phyloP scores from a whole-genome alignment of 2,797 vertebrate genomes.

The Mormyrus hasselquistii region DNA sequence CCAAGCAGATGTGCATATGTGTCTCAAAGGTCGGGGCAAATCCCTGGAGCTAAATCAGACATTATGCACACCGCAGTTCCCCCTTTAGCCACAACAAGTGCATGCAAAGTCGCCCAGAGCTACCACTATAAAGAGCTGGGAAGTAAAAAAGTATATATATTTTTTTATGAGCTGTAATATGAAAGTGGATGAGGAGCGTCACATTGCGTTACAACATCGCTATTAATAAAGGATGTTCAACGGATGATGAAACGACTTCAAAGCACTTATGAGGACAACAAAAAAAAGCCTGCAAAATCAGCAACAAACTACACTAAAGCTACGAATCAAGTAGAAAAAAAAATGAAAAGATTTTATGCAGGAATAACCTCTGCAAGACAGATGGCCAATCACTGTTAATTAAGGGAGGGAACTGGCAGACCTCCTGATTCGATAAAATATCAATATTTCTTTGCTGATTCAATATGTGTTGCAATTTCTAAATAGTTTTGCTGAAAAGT shows the following conservation, averaged over 20 bases:
- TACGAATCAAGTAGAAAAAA: background rate
- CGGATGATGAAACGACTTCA: slow-evolving; percentile 1
- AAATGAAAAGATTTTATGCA: background rate
- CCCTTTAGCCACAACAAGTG: background rate
- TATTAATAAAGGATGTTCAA: slow-evolving; percentile 7
- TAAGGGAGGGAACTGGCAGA: too few relatives aligned
- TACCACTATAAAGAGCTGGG: background rate
- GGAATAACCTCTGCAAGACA: background rate
- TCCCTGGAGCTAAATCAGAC: background rate
- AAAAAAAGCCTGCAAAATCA: background rate
- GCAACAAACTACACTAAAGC: background rate
- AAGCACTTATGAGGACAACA: background rate
- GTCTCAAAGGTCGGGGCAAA: background rate
- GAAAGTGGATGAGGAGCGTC: background rate
- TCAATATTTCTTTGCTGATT: too few relatives aligned
- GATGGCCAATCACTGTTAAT: background rate
- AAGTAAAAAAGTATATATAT: background rate
- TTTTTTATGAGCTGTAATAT: background rate
- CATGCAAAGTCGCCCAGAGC: background rate
- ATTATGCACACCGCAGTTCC: background rate
- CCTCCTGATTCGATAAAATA: too few relatives aligned
- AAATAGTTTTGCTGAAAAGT: too few relatives aligned
- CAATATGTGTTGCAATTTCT: too few relatives aligned
- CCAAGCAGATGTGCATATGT: background rate
- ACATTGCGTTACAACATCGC: background rate